A percentile compares a stretch with the other conserved stretches of the same genome.
These are phyloP conservation scores for Psylliodes chrysocephalus DNA, from an alignment of 2,888 invertebrate species.

Conservation along the genomic window DNA sequence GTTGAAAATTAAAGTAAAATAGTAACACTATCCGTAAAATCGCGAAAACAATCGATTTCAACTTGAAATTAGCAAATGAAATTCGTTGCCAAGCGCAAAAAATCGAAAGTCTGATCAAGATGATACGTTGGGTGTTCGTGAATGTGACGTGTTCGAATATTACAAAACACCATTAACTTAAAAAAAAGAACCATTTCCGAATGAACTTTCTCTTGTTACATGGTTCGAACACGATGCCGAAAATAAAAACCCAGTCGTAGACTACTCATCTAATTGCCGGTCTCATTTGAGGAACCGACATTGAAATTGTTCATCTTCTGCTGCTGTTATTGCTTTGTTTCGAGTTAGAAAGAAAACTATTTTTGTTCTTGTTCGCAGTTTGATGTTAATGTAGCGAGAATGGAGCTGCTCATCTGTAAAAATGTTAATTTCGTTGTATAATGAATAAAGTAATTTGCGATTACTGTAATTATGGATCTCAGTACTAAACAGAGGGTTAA, in stretches of 20 bases:
- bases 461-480: no score
- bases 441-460: not conserved
- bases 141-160: constrained; percentile 23
- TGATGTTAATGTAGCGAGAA: not conserved
- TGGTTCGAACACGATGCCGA: constrained; percentile 1
- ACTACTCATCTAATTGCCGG: constrained; percentile 13
- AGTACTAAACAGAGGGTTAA: no score
- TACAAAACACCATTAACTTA: constrained; percentile 34
- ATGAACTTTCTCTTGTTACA: constrained; percentile 32
- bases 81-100: constrained; percentile 10
- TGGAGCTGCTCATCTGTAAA: not conserved
- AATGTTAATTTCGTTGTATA: not conserved
- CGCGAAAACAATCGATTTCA: no score
- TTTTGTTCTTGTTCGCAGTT: not conserved
- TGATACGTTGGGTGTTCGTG: not conserved
- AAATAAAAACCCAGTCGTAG: not conserved
- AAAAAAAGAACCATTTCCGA: constrained; percentile 33
- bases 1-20: no score
- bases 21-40: no score
- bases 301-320: not conserved
- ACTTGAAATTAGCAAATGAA: no score
- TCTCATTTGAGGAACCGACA: not conserved
- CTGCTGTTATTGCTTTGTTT: no score
- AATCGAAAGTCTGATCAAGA: constrained; percentile 7
- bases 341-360: no score